Evolutionary conservation across 2,888 invertebrate species (phyloP).

Genomic region (Dascillus cervinus): DNA sequence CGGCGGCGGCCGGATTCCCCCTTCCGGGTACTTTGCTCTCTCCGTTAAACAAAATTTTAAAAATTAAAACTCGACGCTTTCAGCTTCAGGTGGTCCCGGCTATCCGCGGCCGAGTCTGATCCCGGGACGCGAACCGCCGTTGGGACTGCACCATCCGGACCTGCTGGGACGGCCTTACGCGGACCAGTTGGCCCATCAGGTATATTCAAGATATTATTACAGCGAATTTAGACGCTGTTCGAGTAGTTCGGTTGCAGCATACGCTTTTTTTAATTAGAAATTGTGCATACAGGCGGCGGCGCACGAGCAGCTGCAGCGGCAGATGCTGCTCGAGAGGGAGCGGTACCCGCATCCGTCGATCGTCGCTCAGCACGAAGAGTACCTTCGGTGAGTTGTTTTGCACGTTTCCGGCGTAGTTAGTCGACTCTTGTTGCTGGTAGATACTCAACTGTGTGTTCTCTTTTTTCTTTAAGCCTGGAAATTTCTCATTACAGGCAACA

Average conservation of each 20-base stretch:
- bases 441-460: neutral
- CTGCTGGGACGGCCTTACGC: constrained; percentile 74
- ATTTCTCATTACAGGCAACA: constrained; percentile 49
- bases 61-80: constrained; percentile 5
- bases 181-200: constrained; percentile 68
- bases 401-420: neutral
- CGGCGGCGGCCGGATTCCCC: constrained; percentile 49
- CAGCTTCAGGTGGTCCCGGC: constrained; percentile 48
- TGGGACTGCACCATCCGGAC: constrained; percentile 68
- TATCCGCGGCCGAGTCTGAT: constrained; percentile 56
- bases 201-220: constrained; percentile 1
- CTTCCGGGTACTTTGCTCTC: constrained; percentile 44
- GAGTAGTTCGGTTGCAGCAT: too few relatives aligned
- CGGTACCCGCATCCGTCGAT: constrained; percentile 58
- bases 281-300: constrained; percentile 61
- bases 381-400: constrained; percentile 46
- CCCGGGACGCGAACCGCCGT: constrained; percentile 51
- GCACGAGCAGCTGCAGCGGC: constrained; percentile 79
- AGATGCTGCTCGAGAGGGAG: constrained; percentile 76
- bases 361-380: constrained; percentile 60
- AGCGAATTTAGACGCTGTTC: neutral
- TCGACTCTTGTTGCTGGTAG: neutral
- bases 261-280: too few relatives aligned
- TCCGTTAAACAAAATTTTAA: neutral
- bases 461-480: constrained; percentile 1